Percentiles rank a stretch among this genome's conserved stretches.
Evolutionary conservation across 2,888 invertebrate genomes (phyloP).

Genomic region (Pseudoips prasinana): DNA sequence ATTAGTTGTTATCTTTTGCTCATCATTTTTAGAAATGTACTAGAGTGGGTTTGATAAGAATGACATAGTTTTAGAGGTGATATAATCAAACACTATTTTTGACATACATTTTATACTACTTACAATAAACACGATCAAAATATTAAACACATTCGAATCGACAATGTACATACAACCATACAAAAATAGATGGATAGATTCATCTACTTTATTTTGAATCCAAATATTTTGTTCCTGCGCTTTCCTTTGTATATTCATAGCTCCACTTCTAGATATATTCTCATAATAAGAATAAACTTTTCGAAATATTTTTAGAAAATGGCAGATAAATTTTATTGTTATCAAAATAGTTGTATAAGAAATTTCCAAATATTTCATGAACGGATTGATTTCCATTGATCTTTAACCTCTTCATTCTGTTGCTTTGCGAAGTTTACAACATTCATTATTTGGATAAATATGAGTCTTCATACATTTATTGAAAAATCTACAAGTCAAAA

Average conservation of each 20-base stretch:
- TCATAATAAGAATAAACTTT: too few species aligned
- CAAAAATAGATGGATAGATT: conserved; percentile 56
- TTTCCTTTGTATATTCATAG: conserved; percentile 1
- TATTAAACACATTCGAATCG: conserved; percentile 21
- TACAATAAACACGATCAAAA: conserved; percentile 19
- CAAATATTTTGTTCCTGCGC: conserved; percentile 6
- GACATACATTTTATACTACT: not conserved
- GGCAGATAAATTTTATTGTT: conserved; percentile 5
- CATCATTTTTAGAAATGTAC: too few species aligned
- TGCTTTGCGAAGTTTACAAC: too few species aligned
- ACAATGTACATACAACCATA: conserved; percentile 52
- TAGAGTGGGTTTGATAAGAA: too few species aligned
- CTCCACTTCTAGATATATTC: conserved; percentile 3
- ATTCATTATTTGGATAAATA: too few species aligned
- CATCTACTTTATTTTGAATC: conserved; percentile 15
- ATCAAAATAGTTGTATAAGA: conserved; percentile 18
- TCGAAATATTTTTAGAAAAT: conserved; percentile 4
- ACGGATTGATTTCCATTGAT: not conserved
- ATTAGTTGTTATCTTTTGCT: too few species aligned
- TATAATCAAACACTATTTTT: conserved; percentile 4
- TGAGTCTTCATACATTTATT: too few species aligned
- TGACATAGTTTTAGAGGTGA: too few species aligned
- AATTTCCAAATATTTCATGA: not conserved
- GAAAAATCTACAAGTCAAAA: conserved; percentile 14
- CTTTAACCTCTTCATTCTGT: too few species aligned